Evolutionary conservation across 2,888 invertebrate species (phyloP).

Genomic region (Opisthograptis luteolata): DNA sequence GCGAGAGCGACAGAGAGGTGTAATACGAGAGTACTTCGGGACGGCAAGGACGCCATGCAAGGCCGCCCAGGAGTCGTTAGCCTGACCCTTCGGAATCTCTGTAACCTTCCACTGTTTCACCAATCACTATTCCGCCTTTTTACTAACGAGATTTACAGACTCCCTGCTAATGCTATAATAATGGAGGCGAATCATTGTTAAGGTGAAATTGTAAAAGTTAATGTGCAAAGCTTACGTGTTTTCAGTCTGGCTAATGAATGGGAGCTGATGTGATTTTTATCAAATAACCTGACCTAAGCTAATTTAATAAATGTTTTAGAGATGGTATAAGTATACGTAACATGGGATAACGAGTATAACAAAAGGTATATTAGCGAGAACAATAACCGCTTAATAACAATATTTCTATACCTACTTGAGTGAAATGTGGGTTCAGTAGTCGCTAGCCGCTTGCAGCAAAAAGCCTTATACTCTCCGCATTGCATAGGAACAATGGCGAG

Average conservation of each 20-base stretch:
- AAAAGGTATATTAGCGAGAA: slow-evolving; percentile 20
- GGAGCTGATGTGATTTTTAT: slow-evolving; percentile 7
- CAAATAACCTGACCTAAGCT: neutral
- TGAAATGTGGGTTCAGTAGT: slow-evolving; percentile 27
- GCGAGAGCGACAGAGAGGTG: slow-evolving; percentile 53
- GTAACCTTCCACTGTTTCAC: slow-evolving; percentile 42
- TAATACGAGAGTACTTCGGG: slow-evolving; percentile 53
- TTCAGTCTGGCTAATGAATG: slow-evolving; percentile 6
- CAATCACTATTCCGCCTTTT: slow-evolving; percentile 38
- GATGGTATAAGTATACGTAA: neutral
- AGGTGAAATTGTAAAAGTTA: neutral
- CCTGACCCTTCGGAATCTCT: slow-evolving; percentile 44
- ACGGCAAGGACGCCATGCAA: slow-evolving; percentile 76
- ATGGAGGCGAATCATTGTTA: neutral
- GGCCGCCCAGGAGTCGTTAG: slow-evolving; percentile 68
- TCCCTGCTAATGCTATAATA: neutral
- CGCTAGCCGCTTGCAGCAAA: slow-evolving; percentile 22
- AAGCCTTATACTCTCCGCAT: slow-evolving; percentile 34
- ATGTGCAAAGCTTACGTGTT: neutral
- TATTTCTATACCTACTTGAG: slow-evolving; percentile 24
- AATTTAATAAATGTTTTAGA: no score
- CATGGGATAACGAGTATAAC: slow-evolving; percentile 8
- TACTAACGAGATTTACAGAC: neutral
- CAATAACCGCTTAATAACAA: slow-evolving; percentile 24
- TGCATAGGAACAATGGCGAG: slow-evolving; percentile 42